Conservation (phyloP, 2,113 vertebrate species). For the Panthera leo region DNA sequence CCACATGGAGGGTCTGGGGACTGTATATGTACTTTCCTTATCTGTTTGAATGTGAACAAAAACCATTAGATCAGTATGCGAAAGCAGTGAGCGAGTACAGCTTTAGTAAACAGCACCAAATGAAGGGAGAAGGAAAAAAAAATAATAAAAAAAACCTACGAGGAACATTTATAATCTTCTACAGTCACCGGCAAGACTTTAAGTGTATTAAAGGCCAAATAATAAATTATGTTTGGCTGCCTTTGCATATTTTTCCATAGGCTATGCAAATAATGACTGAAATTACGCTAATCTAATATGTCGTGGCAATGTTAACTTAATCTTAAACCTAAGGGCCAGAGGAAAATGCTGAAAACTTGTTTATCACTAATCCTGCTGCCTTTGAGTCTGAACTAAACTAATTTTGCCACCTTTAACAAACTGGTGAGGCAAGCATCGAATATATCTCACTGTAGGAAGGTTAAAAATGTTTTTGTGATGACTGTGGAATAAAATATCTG, state of each 20-base stretch:
- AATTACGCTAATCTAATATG: constrained; percentile 62
- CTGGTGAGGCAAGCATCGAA: neutral
- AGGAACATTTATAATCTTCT: constrained; percentile 11
- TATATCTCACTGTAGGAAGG: neutral
- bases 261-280: constrained; percentile 47
- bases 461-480: neutral
- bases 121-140: constrained; percentile 1
- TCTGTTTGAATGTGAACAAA: constrained; percentile 26
- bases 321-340: constrained; percentile 27
- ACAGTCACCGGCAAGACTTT: neutral
- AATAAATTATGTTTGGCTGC: constrained; percentile 31
- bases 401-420: constrained; percentile 44
- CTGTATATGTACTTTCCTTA: neutral
- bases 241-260: constrained; percentile 59
- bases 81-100: neutral
- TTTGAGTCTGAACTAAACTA: constrained; percentile 42
- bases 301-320: constrained; percentile 44
- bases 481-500: constrained; percentile 7
- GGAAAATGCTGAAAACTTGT: constrained; percentile 36
- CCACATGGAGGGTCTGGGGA: neutral
- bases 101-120: constrained; percentile 21
- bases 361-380: constrained; percentile 38
- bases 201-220: constrained; percentile 48
- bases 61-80: neutral
- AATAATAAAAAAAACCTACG: neutral